Evolutionary conservation across 92 coral and sea anemone genomes (phyloP), one percentile per base, ranked within the genome.

Genomic region (Zoanthus sansibaricus): DNA sequence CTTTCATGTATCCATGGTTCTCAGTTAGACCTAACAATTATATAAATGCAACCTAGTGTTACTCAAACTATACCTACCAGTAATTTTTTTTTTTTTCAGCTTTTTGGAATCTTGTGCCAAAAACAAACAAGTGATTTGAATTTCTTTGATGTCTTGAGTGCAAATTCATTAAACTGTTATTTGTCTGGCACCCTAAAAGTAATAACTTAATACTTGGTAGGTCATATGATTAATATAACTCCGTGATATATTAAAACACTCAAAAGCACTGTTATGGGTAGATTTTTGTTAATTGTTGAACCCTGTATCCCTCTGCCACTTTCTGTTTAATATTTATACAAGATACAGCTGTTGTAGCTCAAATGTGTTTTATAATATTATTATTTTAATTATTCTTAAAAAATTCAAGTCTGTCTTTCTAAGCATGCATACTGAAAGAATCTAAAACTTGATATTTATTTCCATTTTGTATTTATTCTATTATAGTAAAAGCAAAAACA

Each of bases 401-500:
- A 49, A 49, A 49, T 49, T 49, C 55, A 49, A 49, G 76, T 14
- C 6, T 72, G 51, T 72, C 17, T 25, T 72, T 30, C 42, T 72
- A 25, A 30, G 70, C 76, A 72, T 37, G 14, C 76, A 49, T 49
- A 49, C 55, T 5, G 12, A 72, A 72, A 8, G 46, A 42, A 30
- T 37, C n/a, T 9, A 42, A 72, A 72, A 32, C 76, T 32, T 9
- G n/a, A 32, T 62, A 62, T 62, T 62, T 62, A 42, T 72, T 72
- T 42, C 76, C 17, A 72, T 72, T 72, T 72, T 72, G 51, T 49
- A 49, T 49, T 30, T 33, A 72, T 12, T 72, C 44, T 33, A 72
- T 72, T 72, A 42, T 72, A 44, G 77, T 73, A 73, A 73, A 46
- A 73, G 77, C 77, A 4, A 73, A 73, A 30, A 73, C 77, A 73